These are phyloP conservation scores for Agapetus fuscipes DNA, from an alignment of 2,888 invertebrate genomes.

Conservation along the genomic window DNA sequence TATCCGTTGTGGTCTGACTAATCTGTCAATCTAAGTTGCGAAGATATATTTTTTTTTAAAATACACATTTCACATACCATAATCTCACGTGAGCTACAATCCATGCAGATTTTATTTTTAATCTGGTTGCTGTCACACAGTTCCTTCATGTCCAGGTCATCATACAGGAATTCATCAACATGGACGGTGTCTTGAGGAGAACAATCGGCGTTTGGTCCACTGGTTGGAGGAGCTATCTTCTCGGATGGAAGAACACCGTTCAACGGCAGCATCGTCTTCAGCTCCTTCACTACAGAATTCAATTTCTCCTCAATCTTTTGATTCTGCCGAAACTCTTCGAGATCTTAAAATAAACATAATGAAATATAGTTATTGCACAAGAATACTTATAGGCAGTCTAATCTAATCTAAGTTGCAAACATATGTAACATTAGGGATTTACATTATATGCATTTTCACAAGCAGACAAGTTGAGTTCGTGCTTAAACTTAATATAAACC, in stretches of 20 bases:
- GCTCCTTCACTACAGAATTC: constrained; percentile 28
- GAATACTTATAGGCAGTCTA: no score
- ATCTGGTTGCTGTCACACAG: constrained; percentile 37
- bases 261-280: constrained; percentile 31
- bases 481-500: no score
- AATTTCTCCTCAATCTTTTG: constrained; percentile 27
- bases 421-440: no score
- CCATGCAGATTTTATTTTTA: constrained; percentile 38
- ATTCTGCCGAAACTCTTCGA: constrained; percentile 8
- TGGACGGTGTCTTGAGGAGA: constrained; percentile 45
- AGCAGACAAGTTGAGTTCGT: no score
- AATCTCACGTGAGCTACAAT: constrained; percentile 43
- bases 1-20: no score
- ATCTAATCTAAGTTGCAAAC: no score
- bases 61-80: constrained; percentile 26
- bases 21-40: no score
- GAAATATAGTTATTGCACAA: no score
- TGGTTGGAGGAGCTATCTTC: constrained; percentile 33
- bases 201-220: constrained; percentile 45
- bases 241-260: constrained; percentile 36
- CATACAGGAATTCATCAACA: constrained; percentile 62
- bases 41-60: no score
- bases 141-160: constrained; percentile 51
- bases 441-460: no score
- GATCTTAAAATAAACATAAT: constrained; percentile 9